Evolutionary conservation across 2,797 vertebrate species (phyloP).

Genomic region (Buphagus erythrorhynchus): DNA sequence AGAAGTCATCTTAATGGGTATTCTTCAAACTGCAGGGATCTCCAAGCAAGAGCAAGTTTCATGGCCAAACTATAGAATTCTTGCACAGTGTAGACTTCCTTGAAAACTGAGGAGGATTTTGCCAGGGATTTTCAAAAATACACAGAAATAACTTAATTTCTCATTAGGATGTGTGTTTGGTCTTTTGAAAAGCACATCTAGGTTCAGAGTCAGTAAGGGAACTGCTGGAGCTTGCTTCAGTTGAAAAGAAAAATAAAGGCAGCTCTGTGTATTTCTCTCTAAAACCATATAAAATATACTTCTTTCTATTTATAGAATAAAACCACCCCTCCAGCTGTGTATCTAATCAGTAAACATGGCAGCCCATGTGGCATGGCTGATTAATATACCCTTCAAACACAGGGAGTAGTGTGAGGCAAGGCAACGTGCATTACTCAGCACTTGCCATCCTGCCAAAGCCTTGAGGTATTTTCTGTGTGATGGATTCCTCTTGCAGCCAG

Average conservation of each 20-base stretch:
- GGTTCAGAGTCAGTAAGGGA: background rate
- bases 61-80: background rate
- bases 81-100: background rate
- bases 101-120: background rate
- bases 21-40: background rate
- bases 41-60: background rate
- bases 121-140: background rate
- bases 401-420: background rate
- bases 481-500: background rate
- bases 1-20: background rate
- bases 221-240: background rate
- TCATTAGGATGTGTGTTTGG: background rate
- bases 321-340: slow-evolving; percentile 39
- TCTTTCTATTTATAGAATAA: slow-evolving; percentile 31
- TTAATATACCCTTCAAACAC: slow-evolving; percentile 3
- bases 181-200: background rate
- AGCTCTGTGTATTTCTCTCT: background rate
- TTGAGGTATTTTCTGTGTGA: background rate
- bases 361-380: slow-evolving; percentile 32
- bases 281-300: background rate
- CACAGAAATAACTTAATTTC: background rate
- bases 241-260: background rate
- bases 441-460: slow-evolving; percentile 34
- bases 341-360: slow-evolving; percentile 53
- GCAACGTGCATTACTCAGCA: slow-evolving; percentile 1